Evolutionary conservation across 2,888 invertebrate genomes (phyloP).

Genomic region (Pachliopta kotzebuea): DNA sequence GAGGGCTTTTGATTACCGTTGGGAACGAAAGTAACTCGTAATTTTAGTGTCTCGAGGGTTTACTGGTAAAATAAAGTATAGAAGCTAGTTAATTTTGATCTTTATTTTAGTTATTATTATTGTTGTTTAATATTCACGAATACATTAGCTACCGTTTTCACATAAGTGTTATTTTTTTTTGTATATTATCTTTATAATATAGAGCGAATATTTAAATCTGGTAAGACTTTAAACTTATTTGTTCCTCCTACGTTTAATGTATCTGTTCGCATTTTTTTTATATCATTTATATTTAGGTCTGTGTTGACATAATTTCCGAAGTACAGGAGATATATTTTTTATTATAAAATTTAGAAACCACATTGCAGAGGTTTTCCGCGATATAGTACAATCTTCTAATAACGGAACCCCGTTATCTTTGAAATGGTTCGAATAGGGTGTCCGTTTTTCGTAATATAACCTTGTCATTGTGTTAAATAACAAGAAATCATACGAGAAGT

Average conservation of each 20-base stretch:
- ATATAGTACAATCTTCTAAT: background rate
- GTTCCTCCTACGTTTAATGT: too few species aligned
- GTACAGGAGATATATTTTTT: background rate
- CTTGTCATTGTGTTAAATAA: background rate
- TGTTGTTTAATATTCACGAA: too few species aligned
- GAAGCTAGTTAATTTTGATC: background rate
- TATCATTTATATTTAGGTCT: too few species aligned
- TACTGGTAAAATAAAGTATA: slow-evolving; percentile 12
- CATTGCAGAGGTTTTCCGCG: background rate
- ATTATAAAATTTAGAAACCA: background rate
- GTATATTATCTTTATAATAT: too few species aligned
- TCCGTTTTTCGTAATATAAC: background rate
- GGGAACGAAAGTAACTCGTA: slow-evolving; percentile 9
- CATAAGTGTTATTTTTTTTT: background rate
- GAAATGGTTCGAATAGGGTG: background rate
- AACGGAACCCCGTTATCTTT: background rate
- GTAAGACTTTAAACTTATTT: too few species aligned
- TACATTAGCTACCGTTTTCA: background rate
- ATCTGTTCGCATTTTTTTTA: too few species aligned
- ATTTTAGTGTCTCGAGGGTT: slow-evolving; percentile 16
- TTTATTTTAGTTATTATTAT: background rate
- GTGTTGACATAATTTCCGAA: too few species aligned
- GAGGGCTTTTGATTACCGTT: slow-evolving; percentile 21
- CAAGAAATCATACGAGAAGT: background rate
- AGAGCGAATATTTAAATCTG: too few species aligned